phyloP scores from a whole-genome alignment of 2,888 invertebrate genomes.

The Hydrotaea diabolus region DNA sequence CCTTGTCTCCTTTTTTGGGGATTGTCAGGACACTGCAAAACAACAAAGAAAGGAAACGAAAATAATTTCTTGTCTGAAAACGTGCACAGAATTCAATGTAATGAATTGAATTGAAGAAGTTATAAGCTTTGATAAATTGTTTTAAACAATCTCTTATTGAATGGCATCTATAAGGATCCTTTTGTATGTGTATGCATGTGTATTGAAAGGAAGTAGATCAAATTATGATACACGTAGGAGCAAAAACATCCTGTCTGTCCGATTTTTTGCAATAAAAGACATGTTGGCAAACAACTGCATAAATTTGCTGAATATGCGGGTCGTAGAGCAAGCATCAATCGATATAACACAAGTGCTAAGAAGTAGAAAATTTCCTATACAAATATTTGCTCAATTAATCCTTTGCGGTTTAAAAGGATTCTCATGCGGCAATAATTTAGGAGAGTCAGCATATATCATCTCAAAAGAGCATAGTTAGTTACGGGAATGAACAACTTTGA shows the following conservation, averaged over 20 bases:
- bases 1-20: background rate
- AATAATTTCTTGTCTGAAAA: constrained; percentile 13
- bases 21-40: background rate
- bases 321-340: background rate
- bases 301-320: background rate
- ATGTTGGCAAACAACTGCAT: background rate
- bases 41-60: background rate
- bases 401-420: too few relatives aligned
- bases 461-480: too few relatives aligned
- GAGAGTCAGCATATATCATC: too few relatives aligned
- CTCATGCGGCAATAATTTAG: too few relatives aligned
- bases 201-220: background rate
- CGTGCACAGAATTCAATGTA: constrained; percentile 15
- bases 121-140: constrained; percentile 19
- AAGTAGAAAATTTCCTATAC: background rate
- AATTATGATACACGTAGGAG: background rate
- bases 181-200: background rate
- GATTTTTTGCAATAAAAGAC: background rate
- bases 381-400: background rate
- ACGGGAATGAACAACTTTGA: too few relatives aligned
- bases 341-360: too few relatives aligned
- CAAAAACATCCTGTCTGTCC: background rate
- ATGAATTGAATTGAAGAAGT: background rate
- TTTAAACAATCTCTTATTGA: constrained; percentile 30
- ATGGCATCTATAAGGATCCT: background rate